Evolutionary conservation across 2,113 vertebrate genomes (phyloP).

Genomic region (Nibea albiflora): DNA sequence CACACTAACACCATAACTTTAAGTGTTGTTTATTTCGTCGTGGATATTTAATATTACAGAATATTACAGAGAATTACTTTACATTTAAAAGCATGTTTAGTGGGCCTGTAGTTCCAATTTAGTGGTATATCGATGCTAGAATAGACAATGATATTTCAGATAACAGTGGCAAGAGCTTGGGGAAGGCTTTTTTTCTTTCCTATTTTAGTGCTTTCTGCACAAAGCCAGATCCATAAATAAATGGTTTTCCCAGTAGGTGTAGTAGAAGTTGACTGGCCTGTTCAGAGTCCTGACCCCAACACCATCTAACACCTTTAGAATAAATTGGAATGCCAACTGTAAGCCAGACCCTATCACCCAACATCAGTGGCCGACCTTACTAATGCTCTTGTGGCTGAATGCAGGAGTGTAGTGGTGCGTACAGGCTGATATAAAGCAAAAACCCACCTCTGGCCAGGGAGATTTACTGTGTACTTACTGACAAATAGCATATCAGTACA

Average conservation of each 20-base stretch:
- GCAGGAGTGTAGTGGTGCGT: background rate
- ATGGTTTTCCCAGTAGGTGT: background rate
- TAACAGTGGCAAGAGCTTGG: background rate
- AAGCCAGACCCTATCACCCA: background rate
- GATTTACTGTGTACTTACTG: background rate
- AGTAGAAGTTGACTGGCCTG: background rate
- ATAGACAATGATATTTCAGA: background rate
- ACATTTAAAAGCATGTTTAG: background rate
- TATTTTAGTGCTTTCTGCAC: background rate
- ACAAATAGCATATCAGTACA: background rate
- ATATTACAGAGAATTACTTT: background rate
- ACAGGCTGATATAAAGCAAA: background rate
- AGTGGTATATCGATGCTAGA: background rate
- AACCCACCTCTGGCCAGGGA: background rate
- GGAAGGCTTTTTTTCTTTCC: background rate
- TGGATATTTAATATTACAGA: background rate
- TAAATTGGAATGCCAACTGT: background rate
- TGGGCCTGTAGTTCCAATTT: background rate
- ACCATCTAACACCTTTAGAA: background rate
- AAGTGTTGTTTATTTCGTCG: background rate
- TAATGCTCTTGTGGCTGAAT: conserved; percentile 6
- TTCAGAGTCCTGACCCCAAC: background rate
- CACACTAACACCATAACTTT: background rate
- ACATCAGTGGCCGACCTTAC: conserved; percentile 5
- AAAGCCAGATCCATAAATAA: background rate